These are phyloP conservation scores for Stenoptilia bipunctidactyla DNA, from an alignment of 2,888 invertebrate genomes.

Conservation along the genomic window DNA sequence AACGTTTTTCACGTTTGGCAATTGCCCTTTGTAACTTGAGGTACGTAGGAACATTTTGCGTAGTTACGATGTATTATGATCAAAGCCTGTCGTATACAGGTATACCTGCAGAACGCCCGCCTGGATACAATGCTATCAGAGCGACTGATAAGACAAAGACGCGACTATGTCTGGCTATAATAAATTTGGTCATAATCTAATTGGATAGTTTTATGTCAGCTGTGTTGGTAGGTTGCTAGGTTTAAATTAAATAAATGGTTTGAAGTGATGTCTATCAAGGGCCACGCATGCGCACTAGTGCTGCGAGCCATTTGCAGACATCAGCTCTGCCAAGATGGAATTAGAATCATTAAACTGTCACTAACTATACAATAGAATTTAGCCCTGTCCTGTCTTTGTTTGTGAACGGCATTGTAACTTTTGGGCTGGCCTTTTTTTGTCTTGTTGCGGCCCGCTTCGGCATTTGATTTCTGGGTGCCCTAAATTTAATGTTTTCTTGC, in stretches of 20 bases:
- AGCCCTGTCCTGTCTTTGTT: conserved; percentile 5
- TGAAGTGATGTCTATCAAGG: conserved; percentile 18
- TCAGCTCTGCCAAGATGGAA: conserved; percentile 46
- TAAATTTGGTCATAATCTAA: background rate
- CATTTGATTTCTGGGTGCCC: background rate
- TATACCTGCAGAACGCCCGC: no score
- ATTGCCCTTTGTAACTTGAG: no score
- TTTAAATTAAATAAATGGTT: conserved; percentile 10
- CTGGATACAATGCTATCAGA: no score
- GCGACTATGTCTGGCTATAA: no score
- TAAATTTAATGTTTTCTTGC: background rate
- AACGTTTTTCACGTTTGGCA: no score
- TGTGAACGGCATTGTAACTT: background rate
- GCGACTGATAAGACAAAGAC: no score
- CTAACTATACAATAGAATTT: conserved; percentile 26
- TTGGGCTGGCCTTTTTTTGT: no score
- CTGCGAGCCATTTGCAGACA: conserved; percentile 16
- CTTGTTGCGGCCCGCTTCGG: no score
- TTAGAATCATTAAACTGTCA: conserved; percentile 42
- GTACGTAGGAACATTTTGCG: no score
- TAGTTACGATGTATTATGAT: no score
- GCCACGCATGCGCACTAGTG: conserved; percentile 27
- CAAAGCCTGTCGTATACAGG: no score
- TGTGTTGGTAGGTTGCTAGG: background rate
- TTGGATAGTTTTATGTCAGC: background rate